Evolutionary conservation across 2,797 vertebrate genomes (phyloP).

Genomic region (Megaceryle alcyon): DNA sequence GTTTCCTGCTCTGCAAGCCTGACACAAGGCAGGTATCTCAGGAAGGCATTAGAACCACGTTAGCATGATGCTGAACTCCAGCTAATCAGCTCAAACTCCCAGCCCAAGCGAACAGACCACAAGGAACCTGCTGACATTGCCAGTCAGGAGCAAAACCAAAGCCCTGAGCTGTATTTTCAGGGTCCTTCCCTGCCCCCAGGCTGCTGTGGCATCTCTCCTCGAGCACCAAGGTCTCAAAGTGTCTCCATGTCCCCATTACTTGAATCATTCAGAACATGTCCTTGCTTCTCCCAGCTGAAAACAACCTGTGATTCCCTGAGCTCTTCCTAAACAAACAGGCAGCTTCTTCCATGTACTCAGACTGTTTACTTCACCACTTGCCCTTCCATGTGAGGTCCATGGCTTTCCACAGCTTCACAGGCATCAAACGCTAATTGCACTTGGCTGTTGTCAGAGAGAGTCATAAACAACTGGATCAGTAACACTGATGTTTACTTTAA

Average conservation of each 20-base stretch:
- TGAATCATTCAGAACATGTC: not conserved
- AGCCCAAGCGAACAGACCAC: not conserved
- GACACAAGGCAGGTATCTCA: not conserved
- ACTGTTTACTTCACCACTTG: conserved; percentile 48
- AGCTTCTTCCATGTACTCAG: conserved; percentile 45
- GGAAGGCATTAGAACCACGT: not conserved
- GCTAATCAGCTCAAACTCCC: not conserved
- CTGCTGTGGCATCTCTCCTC: not conserved
- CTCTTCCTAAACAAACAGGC: not conserved
- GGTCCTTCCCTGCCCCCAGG: not conserved
- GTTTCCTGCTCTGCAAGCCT: not conserved
- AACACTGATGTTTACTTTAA: conserved; percentile 4
- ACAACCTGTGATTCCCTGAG: not conserved
- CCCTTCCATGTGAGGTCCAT: conserved; percentile 9
- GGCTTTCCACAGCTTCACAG: conserved; percentile 15
- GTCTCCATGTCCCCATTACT: not conserved
- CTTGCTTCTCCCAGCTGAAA: not conserved
- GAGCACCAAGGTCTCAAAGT: not conserved
- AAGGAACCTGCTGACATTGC: not conserved
- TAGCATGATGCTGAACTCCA: not conserved
- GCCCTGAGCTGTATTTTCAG: not conserved
- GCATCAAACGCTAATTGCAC: conserved; percentile 37
- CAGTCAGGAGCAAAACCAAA: not conserved
- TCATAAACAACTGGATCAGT: conserved; percentile 48
- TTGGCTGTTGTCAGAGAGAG: conserved; percentile 31